Conservation (phyloP, 2,888 invertebrate species). For the Cotesia congregata region DNA sequence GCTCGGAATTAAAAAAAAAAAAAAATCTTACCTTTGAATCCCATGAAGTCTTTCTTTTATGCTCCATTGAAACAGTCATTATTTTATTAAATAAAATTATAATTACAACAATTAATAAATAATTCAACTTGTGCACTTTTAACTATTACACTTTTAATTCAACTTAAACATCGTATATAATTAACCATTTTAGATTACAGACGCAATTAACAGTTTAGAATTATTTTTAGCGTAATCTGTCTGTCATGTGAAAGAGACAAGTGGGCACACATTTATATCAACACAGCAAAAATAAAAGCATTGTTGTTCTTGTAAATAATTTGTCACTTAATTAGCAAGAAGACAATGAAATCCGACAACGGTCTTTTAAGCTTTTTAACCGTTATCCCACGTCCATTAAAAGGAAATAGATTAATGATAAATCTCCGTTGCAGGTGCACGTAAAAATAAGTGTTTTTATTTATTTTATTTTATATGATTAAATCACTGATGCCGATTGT, state of each 20-base stretch:
- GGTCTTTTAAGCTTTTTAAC: neutral
- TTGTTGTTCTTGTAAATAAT: neutral
- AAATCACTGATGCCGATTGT: too few species aligned
- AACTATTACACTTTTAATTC: constrained; percentile 8
- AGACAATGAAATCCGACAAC: neutral
- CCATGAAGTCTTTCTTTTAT: constrained; percentile 73
- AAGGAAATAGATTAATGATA: neutral
- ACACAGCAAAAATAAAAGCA: neutral
- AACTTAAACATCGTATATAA: constrained; percentile 1
- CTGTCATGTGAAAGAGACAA: neutral
- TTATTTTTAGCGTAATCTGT: constrained; percentile 16
- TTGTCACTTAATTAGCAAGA: neutral
- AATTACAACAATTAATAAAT: neutral
- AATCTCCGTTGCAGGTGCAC: too few species aligned
- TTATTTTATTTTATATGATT: too few species aligned
- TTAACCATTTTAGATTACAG: constrained; percentile 14
- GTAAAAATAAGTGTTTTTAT: too few species aligned
- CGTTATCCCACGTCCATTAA: constrained; percentile 1
- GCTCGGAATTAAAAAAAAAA: neutral
- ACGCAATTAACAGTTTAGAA: neutral
- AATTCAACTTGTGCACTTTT: constrained; percentile 7
- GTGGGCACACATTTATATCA: constrained; percentile 25
- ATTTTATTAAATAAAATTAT: constrained; percentile 34
- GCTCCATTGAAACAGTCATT: constrained; percentile 72
- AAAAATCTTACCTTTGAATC: constrained; percentile 72